Conservation (phyloP, 2,888 invertebrate genomes). For the Volucella inanis region DNA sequence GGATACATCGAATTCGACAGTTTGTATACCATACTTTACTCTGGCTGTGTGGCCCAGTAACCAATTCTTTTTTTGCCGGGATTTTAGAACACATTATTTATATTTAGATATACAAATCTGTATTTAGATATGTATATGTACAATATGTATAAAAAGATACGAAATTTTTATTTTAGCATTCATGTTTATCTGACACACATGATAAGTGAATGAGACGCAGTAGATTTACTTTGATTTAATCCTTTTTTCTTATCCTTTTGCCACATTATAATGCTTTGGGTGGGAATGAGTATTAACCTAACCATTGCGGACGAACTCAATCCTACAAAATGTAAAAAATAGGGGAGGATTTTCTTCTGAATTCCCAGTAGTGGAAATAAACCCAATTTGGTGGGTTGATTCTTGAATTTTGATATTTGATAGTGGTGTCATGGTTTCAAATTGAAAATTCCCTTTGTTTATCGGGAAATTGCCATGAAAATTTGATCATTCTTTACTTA, state of each 20-base stretch:
- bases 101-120: background rate
- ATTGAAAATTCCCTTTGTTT: too few species aligned
- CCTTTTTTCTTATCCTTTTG: slow-evolving; percentile 68
- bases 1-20: slow-evolving; percentile 62
- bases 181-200: slow-evolving; percentile 63
- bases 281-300: background rate
- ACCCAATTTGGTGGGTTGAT: slow-evolving; percentile 11
- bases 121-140: background rate
- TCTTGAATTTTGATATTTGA: too few species aligned
- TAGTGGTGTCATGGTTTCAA: too few species aligned
- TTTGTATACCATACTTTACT: slow-evolving; percentile 22
- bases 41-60: slow-evolving; percentile 61
- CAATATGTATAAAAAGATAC: slow-evolving; percentile 15
- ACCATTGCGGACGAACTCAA: background rate
- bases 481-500: slow-evolving; percentile 13
- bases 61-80: slow-evolving; percentile 41
- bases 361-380: slow-evolving; percentile 40
- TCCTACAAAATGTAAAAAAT: background rate
- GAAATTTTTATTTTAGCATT: slow-evolving; percentile 28
- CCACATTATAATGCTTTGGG: slow-evolving; percentile 52
- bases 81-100: slow-evolving; percentile 14
- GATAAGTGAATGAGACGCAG: slow-evolving; percentile 68
- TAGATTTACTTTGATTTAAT: slow-evolving; percentile 73
- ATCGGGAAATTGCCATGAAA: too few species aligned
- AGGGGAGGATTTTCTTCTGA: slow-evolving; percentile 31